Percentiles rank a stretch among this genome's conserved stretches.
phyloP scores from a whole-genome alignment of 2,797 vertebrate species.

The Rhinogobio ventralis region DNA sequence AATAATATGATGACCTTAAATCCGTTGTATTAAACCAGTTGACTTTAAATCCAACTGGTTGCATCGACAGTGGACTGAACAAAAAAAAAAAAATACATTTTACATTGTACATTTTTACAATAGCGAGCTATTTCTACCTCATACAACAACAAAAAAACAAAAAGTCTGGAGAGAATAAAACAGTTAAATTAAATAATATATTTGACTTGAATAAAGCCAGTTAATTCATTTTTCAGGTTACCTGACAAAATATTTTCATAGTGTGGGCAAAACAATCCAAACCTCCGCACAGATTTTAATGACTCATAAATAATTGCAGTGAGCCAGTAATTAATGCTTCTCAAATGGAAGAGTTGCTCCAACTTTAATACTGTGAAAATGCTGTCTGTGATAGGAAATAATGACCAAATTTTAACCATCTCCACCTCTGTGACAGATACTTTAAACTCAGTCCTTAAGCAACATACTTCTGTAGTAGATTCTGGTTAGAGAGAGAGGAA shows the following conservation, averaged over 20 bases:
- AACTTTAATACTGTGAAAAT: conserved; percentile 1
- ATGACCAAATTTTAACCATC: conserved; percentile 1
- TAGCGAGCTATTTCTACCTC: background rate
- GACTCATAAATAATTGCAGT: conserved; percentile 16
- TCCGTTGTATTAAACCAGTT: background rate
- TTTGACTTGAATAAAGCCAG: background rate
- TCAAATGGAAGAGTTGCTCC: background rate
- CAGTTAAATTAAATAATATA: background rate
- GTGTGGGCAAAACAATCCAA: conserved; percentile 20
- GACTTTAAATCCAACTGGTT: background rate
- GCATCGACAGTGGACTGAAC: background rate
- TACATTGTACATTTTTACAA: too few relatives aligned
- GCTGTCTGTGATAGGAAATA: conserved; percentile 10
- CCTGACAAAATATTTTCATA: conserved; percentile 8
- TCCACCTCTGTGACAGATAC: background rate
- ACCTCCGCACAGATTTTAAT: conserved; percentile 22
- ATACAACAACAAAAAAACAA: background rate
- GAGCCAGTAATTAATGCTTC: conserved; percentile 20
- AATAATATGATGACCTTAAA: background rate
- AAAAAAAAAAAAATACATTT: background rate
- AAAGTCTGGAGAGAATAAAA: too few relatives aligned
- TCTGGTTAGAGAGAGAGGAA: background rate
- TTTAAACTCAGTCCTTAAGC: background rate
- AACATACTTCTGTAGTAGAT: background rate
- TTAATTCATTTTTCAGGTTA: conserved; percentile 1